Evolutionary conservation across 2,888 invertebrate species (phyloP), one percentile per base, ranked within the genome.

Genomic region (Ennomos quercinarius): DNA sequence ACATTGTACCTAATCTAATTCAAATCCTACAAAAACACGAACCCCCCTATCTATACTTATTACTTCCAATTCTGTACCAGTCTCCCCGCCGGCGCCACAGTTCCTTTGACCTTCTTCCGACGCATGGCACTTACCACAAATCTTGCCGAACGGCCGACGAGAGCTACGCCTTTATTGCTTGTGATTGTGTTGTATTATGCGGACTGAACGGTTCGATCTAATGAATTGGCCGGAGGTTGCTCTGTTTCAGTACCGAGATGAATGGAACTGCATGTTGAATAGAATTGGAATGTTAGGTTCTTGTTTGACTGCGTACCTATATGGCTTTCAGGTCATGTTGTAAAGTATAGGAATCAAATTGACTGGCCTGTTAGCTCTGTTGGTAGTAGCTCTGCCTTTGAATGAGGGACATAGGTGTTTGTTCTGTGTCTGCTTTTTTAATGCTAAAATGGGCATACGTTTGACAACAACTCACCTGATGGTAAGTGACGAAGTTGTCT

Each of bases 121-220:
- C 48, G 48, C 27, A 10, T 63, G 60, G 55, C 53, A 61, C 64
- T 65, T 61, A 66, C 70, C 69, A 72, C 69, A 72, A 72, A 72
- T 71, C 72, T 72, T 60, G 61, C 54, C 60, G 61, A 66, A 52
- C 65, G 63, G 35, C 57, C 55, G 59, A 60, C 63, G 66, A 65
- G 67, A 63, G 66, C 57, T 60, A 61, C 54, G 55, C 60, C 55
- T 47, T 61, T 61, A 61, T 61, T 51, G 60, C 60, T 51, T 47
- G 60, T 51, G 55, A 61, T 61, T 55, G 55, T 51, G 46, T 46
- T 55, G 55, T 51, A 59, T 54, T 38, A 47, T 49, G 56, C 48
- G 48, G 50, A n/a, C 36, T 35, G 34, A 60, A 51, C 42, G 46
- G 41, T 34, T 50, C 45, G 17, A 27, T 55, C 55, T 56, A 61